A percentile compares a stretch with the other conserved stretches of the same genome.
Conservation (phyloP, 2,113 vertebrate species). For the Eptesicus fuscus region DNA sequence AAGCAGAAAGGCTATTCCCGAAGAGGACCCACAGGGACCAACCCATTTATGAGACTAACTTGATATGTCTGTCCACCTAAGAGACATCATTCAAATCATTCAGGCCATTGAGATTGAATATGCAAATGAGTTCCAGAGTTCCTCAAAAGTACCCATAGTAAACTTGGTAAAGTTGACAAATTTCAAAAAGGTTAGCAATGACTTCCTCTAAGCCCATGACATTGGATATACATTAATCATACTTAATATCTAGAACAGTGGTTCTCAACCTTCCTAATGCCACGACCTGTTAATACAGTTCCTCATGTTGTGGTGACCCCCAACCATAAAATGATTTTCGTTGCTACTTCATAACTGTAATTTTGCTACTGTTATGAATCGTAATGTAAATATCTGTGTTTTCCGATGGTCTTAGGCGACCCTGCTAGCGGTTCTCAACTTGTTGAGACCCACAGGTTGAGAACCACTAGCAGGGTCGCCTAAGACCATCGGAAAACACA, state of each 20-base stretch:
- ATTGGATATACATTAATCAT: background rate
- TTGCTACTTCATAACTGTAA: no score
- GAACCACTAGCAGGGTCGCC: no score
- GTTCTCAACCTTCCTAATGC: no score
- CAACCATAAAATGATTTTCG: no score
- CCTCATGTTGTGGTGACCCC: no score
- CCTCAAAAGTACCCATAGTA: background rate
- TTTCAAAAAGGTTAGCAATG: background rate
- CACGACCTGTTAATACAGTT: no score
- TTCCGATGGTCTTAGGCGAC: no score
- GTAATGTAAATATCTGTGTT: no score
- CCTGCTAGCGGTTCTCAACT: no score
- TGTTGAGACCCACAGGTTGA: no score
- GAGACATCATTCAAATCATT: constrained; percentile 27
- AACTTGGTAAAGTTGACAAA: constrained; percentile 9
- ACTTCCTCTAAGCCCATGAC: background rate
- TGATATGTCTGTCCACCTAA: constrained; percentile 8
- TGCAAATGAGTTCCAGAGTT: constrained; percentile 26
- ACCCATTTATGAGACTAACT: background rate
- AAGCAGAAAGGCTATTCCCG: constrained; percentile 60
- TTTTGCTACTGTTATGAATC: no score
- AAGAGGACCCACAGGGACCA: background rate
- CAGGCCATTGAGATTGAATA: background rate
- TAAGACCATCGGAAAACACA: no score
- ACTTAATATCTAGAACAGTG: background rate